phyloP scores from a whole-genome alignment of 2,888 invertebrate genomes.

The Ormyrus rosae region DNA sequence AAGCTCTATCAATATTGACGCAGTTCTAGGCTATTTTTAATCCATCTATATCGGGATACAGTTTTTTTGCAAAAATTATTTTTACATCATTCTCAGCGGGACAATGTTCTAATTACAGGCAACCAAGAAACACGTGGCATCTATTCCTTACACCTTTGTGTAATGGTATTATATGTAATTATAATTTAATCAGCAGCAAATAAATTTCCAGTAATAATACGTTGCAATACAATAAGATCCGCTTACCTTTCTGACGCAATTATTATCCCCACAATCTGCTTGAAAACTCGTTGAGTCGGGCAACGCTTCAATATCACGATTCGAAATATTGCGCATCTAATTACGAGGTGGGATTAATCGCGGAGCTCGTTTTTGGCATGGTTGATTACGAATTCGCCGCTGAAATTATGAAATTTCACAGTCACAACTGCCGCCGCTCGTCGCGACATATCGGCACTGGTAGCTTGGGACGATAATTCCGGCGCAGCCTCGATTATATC shows the following conservation, averaged over 20 bases:
- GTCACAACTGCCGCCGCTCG: neutral
- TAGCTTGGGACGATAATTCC: neutral
- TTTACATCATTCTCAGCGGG: too few species aligned
- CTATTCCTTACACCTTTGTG: too few species aligned
- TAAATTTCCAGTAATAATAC: too few species aligned
- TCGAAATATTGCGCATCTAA: neutral
- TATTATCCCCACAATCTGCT: too few species aligned
- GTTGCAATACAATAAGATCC: too few species aligned
- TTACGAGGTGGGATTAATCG: neutral
- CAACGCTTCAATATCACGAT: neutral
- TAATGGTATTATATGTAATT: too few species aligned
- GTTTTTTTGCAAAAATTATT: neutral
- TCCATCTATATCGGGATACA: neutral
- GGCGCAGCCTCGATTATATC: neutral
- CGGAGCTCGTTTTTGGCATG: neutral
- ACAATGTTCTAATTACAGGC: too few species aligned
- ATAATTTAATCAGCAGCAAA: too few species aligned
- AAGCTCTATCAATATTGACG: constrained; percentile 1
- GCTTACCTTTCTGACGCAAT: too few species aligned
- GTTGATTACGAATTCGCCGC: constrained; percentile 3
- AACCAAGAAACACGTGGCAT: too few species aligned
- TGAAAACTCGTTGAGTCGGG: too few species aligned
- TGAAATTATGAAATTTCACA: constrained; percentile 32
- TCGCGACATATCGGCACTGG: neutral
- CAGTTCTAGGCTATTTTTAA: constrained; percentile 6